Percentiles rank a stretch among this genome's conserved stretches.
These are phyloP conservation scores for Hirtodrosophila trivittata DNA, from an alignment of 2,888 invertebrate species.

Conservation along the genomic window DNA sequence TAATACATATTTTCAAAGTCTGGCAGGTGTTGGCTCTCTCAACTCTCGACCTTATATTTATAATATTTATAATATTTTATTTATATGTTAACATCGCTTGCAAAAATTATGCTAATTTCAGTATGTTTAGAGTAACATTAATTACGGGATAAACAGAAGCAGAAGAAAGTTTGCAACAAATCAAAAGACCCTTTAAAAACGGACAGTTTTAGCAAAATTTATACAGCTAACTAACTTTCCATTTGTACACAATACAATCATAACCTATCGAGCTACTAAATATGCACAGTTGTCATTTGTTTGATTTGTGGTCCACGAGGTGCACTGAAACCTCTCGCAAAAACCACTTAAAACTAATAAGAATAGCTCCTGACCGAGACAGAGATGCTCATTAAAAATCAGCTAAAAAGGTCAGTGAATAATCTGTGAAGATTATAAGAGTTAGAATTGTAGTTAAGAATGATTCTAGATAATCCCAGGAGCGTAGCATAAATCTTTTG, in stretches of 20 bases:
- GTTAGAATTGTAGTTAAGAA: too few relatives aligned
- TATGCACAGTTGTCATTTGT: conserved; percentile 20
- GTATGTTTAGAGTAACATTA: conserved; percentile 4
- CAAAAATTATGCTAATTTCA: conserved; percentile 30
- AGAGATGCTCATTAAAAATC: background rate
- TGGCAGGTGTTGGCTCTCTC: conserved; percentile 10
- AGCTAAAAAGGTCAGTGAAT: too few relatives aligned
- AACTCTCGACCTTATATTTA: conserved; percentile 11
- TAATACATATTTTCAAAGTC: conserved; percentile 12
- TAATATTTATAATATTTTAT: conserved; percentile 15
- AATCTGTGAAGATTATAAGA: too few relatives aligned
- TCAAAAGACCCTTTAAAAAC: too few relatives aligned
- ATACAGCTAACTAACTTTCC: conserved; percentile 19
- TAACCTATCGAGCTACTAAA: background rate
- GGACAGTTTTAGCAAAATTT: background rate
- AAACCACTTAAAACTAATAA: background rate
- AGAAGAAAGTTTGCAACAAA: conserved; percentile 42
- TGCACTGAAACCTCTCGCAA: conserved; percentile 11
- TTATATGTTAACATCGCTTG: background rate
- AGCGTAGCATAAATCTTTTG: too few relatives aligned
- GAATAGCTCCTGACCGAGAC: too few relatives aligned
- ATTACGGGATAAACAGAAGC: conserved; percentile 10
- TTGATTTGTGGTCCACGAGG: conserved; percentile 29
- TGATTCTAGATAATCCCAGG: too few relatives aligned
- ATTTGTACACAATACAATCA: background rate